Conservation (phyloP, 2,797 vertebrate species). For the Hoplostethus atlanticus region DNA sequence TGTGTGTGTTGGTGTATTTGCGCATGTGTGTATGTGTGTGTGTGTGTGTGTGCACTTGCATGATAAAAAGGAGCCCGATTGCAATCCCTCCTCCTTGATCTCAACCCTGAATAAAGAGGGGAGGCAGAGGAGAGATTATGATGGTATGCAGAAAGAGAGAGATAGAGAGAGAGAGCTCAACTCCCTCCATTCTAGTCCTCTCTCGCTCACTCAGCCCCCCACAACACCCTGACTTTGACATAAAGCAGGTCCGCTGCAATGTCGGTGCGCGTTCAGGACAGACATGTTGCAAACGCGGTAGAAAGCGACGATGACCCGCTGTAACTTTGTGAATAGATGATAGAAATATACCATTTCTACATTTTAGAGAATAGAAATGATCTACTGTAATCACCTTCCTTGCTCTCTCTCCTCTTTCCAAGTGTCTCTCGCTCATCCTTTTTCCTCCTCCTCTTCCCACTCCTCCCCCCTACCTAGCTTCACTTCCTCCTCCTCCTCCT, state of each 20-base stretch:
- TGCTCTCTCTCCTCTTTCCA: slow-evolving; percentile 32
- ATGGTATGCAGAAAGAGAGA: slow-evolving; percentile 68
- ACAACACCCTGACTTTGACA: slow-evolving; percentile 31
- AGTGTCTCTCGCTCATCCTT: background rate
- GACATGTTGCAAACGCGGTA: background rate
- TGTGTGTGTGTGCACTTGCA: slow-evolving; percentile 23
- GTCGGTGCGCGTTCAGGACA: background rate
- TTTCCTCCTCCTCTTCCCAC: too few relatives aligned
- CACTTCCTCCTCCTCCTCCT: background rate
- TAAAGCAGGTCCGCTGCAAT: slow-evolving; percentile 45
- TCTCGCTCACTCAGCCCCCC: slow-evolving; percentile 24
- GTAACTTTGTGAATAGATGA: background rate
- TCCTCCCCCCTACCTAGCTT: background rate
- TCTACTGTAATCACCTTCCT: background rate
- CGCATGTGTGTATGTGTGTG: slow-evolving; percentile 13
- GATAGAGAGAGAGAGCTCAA: slow-evolving; percentile 32
- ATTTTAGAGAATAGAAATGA: too few relatives aligned
- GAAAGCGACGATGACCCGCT: background rate
- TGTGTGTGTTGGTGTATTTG: background rate
- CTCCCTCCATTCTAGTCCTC: slow-evolving; percentile 24
- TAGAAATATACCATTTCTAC: too few relatives aligned
- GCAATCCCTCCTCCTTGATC: slow-evolving; percentile 52
- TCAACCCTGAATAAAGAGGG: slow-evolving; percentile 57
- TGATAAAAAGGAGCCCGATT: slow-evolving; percentile 40
- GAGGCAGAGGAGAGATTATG: slow-evolving; percentile 65